Base-by-base conservation (phyloP, 2,113 vertebrate genomes). In the Rhinoderma darwinii region DNA sequence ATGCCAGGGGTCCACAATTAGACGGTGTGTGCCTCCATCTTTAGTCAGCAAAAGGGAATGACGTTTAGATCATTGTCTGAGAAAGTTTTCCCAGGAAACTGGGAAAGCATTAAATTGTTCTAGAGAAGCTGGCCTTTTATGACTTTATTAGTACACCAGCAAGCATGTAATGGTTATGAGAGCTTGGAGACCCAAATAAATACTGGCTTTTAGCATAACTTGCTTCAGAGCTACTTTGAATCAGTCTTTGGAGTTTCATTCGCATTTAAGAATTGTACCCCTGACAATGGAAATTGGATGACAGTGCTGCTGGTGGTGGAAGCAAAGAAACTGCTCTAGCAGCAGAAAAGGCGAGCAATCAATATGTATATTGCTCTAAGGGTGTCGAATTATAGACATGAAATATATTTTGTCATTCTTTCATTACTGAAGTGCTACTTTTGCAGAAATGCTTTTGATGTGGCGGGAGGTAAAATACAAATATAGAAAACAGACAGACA, bases 121-220 rank as follows among this genome's bases (percentile, higher is more conserved):
- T 87, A 88, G 84, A 77, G 90, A 92, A 92, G 88, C 68, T 88
- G 89, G 89, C 88, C 76, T 81, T 88, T 89, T 91, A 89, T 91
- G 89, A 90, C 81, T 89, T 89, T 91, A 89, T 91, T 90, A 91
- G 91, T 91, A 90, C 15, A 89, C 74, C 79, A 90, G 77, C 87
- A 92, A 91, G 91, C 88, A 90, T 88, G 89, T 87, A 91, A 90
- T 91, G 86, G 87, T 92, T 91, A 92, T 92, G 90, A 89, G 66
- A 89, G 88, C 83, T 88, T 75, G 68, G 90, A 90, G 88, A 89
- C 84, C 91, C 90, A 86, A 83, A 83, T 75, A 89, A 92, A 89
- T 89, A 82, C 78, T 32, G 77, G 44, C 54, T 90, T 90, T 90
- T 89, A 89, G 89, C 78, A 56, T 47, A 91, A 88, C 86, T 88